A percentile compares a stretch with the other conserved stretches of the same genome.
These are phyloP conservation scores for Chrysochloris asiatica DNA, from an alignment of 2,113 vertebrate species.

Conservation along the genomic window DNA sequence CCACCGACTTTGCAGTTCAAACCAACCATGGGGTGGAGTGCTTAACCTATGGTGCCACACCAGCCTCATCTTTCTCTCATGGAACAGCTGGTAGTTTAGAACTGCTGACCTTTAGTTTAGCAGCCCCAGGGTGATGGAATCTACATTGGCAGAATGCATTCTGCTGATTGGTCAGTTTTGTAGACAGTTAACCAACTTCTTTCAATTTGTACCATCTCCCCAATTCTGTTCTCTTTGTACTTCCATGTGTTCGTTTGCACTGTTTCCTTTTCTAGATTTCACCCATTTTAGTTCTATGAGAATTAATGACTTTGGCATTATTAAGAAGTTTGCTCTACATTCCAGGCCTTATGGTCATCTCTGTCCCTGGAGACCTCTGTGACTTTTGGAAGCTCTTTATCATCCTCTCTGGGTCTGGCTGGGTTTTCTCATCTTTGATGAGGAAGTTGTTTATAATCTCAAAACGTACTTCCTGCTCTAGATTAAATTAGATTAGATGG, in stretches of 20 bases:
- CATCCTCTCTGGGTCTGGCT: not conserved
- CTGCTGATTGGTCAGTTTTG: not conserved
- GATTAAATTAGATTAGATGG: not conserved
- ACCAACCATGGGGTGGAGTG: too few relatives aligned
- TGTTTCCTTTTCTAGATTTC: not conserved
- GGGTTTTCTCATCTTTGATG: not conserved
- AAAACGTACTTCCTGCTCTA: not conserved
- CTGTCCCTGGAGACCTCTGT: not conserved
- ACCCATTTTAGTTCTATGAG: not conserved
- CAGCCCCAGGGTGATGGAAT: too few relatives aligned
- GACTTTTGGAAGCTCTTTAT: not conserved
- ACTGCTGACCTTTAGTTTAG: too few relatives aligned
- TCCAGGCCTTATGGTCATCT: not conserved
- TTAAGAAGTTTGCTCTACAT: not conserved
- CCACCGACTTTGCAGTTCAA: too few relatives aligned
- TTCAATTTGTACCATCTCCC: not conserved
- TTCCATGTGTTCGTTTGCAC: not conserved
- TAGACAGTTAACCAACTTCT: not conserved
- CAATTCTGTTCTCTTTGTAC: not conserved
- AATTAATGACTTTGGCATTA: not conserved
- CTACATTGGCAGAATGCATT: not conserved
- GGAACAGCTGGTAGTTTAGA: too few relatives aligned
- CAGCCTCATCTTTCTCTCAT: too few relatives aligned
- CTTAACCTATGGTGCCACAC: too few relatives aligned
- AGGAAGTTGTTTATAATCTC: not conserved